Evolutionary conservation across 2,797 vertebrate genomes (phyloP).

Genomic region (Alcedo atthis): DNA sequence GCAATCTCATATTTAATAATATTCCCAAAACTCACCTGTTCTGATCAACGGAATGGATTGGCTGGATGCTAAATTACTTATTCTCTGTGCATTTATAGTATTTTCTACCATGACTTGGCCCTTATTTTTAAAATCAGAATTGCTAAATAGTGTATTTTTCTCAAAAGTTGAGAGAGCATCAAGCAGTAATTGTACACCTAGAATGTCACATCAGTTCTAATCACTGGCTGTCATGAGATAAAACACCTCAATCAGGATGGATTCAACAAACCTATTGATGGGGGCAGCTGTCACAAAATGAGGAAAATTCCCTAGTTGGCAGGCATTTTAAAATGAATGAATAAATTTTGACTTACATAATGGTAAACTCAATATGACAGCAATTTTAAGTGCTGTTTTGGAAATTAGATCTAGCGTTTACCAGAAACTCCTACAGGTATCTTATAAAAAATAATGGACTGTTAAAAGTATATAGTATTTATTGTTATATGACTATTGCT

Average conservation of each 20-base stretch:
- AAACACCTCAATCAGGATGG: neutral
- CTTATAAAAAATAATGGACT: neutral
- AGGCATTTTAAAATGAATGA: neutral
- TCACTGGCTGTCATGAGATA: neutral
- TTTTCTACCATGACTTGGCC: neutral
- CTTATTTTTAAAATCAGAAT: neutral
- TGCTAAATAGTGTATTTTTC: neutral
- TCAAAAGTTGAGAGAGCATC: neutral
- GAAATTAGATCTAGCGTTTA: neutral
- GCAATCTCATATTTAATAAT: neutral
- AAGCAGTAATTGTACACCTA: neutral
- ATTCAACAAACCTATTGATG: neutral
- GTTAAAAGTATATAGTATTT: neutral
- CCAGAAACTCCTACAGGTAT: neutral
- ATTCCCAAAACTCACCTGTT: neutral
- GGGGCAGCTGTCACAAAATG: neutral
- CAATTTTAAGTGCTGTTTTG: neutral
- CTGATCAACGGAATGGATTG: neutral
- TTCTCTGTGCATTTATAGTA: neutral
- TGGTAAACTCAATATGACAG: neutral
- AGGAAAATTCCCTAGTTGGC: neutral
- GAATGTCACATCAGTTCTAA: neutral
- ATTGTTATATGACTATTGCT: neutral
- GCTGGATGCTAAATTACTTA: neutral
- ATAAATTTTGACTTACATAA: neutral